Conservation (phyloP, 2,888 invertebrate species). For the Branchinecta sandiegonensis region DNA sequence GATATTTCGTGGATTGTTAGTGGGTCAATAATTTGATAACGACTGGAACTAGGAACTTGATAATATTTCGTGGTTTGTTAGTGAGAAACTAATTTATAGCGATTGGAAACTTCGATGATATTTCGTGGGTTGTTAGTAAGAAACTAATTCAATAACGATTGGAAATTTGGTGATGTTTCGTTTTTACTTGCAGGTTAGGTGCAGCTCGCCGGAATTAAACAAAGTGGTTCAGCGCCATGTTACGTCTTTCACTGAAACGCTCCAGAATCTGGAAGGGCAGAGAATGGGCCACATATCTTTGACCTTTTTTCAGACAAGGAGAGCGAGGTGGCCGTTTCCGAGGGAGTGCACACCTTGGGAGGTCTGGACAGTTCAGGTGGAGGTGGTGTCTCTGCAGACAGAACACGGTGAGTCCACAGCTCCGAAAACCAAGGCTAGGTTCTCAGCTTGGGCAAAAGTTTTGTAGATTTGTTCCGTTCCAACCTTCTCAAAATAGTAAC, state of each 20-base stretch:
- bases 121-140: too few species aligned
- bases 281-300: constrained; percentile 69
- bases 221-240: constrained; percentile 40
- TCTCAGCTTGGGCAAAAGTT: not conserved
- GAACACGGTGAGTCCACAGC: constrained; percentile 46
- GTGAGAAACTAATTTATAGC: too few species aligned
- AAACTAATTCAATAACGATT: too few species aligned
- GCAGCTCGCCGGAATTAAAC: constrained; percentile 50
- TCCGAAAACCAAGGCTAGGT: too few species aligned
- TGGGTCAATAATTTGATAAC: too few species aligned
- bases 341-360: constrained; percentile 95
- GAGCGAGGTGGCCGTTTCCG: constrained; percentile 74
- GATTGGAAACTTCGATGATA: too few species aligned
- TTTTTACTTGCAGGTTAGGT: constrained; percentile 46
- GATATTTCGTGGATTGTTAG: too few species aligned
- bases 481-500: too few species aligned
- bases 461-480: not conserved
- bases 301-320: constrained; percentile 87
- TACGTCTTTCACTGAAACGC: constrained; percentile 41
- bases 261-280: constrained; percentile 35
- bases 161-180: too few species aligned
- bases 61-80: too few species aligned
- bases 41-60: too few species aligned
- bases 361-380: constrained; percentile 88
- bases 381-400: constrained; percentile 66